These are phyloP conservation scores for Python bivittatus DNA, from an alignment of 2,113 vertebrate genomes.

Conservation along the genomic window DNA sequence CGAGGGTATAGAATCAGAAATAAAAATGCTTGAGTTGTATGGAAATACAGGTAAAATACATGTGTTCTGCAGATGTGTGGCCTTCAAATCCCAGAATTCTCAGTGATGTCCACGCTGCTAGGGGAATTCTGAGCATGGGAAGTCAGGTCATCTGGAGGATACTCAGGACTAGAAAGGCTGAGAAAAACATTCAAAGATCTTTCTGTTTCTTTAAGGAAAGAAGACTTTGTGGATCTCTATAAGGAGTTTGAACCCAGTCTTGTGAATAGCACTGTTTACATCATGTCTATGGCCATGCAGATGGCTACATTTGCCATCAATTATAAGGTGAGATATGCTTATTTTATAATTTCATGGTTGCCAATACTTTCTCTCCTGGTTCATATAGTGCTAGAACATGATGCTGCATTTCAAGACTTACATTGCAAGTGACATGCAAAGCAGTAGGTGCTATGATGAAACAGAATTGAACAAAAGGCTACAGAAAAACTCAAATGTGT, in stretches of 20 bases:
- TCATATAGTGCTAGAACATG: neutral
- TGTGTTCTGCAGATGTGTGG: neutral
- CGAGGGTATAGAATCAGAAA: neutral
- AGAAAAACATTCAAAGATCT: neutral
- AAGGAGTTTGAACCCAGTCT: slow-evolving; percentile 96
- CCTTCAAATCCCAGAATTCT: neutral
- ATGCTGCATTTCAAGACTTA: neutral
- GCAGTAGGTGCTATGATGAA: neutral
- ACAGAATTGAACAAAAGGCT: neutral
- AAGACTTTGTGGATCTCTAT: slow-evolving; percentile 90
- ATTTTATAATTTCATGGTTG: neutral
- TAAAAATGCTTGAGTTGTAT: neutral
- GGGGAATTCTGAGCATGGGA: neutral
- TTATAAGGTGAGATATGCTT: slow-evolving; percentile 83
- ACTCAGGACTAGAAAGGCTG: neutral
- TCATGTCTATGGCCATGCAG: slow-evolving; percentile 99
- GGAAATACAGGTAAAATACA: neutral
- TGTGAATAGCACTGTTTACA: slow-evolving; percentile 97
- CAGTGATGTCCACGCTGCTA: neutral
- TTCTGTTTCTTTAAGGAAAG: slow-evolving; percentile 67
- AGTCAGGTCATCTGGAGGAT: neutral
- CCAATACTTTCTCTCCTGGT: neutral
- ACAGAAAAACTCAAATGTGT: neutral
- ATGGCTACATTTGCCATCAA: slow-evolving; percentile 98
- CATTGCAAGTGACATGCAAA: neutral